Evolutionary conservation across 2,797 vertebrate genomes (phyloP), one percentile per base, ranked within the genome.

Genomic region (Enteromius paludinosus): DNA sequence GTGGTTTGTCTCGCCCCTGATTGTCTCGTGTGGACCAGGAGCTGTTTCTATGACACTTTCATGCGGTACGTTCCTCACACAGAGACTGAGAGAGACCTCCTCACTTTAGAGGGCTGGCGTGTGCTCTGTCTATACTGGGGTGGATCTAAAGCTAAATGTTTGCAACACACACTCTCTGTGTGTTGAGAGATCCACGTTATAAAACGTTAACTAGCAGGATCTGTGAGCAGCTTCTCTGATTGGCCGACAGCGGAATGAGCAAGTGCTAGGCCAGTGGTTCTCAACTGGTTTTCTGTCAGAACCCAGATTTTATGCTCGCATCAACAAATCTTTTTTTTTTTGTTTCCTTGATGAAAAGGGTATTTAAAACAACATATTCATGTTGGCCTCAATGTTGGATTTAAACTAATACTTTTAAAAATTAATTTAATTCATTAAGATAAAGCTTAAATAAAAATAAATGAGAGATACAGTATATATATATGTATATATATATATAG

Each of bases 1-100:
- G 35, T 77, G 49, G 54, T 83, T 72, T 83, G 54, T 73, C 61
- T 77, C 69, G 17, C 61, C 61, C 83, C 70, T 90, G 90, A 86
- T 90, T 92, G 90, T 91, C 82, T 71, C 14, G 14, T 66, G 54
- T 82, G 75, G 84, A 93, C 88, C 93, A 95, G 96, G 95, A 95
- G 85, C 25, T 93, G 90, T 91, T 94, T 94, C 95, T 96, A 93
- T 92, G 93, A 95, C 90, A 87, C 91, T 71, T 90, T 95, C 88
- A 95, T 95, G 93, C 91, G 92, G 94, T 94, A 96, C 41, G 95
- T 96, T 88, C 86, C 86, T 87, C 70, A 83, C 77, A 83, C 54
- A 75, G 66, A 83, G 90, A 88, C 88, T 83, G 77, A 87, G 84
- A 79, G 54, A 75, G 59, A 62, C 49, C 23, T 78, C 17, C 25